A percentile compares a stretch with the other conserved stretches of the same genome.
Conservation (phyloP, 2,888 invertebrate genomes). For the Acronicta aceris region DNA sequence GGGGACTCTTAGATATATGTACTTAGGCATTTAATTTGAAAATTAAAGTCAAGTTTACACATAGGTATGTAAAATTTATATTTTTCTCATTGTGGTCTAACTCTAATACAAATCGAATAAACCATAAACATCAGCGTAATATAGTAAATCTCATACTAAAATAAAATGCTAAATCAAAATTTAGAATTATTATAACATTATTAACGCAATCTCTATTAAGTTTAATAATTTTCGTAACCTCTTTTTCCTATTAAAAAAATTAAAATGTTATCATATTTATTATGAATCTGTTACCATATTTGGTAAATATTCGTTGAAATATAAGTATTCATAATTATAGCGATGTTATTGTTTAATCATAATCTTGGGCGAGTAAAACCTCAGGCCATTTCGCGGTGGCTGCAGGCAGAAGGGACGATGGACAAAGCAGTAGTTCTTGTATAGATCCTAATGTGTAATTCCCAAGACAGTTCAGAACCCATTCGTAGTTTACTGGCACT, state of each 20-base stretch:
- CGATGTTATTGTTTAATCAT: constrained; percentile 47
- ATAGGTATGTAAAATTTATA: constrained; percentile 34
- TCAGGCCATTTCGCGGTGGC: constrained; percentile 71
- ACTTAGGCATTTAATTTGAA: background rate
- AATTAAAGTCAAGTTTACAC: background rate
- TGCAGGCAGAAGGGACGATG: constrained; percentile 68
- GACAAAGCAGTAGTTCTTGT: constrained; percentile 76
- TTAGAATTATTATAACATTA: constrained; percentile 15
- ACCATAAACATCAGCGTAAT: constrained; percentile 6
- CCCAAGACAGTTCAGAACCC: constrained; percentile 85
- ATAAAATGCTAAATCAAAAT: constrained; percentile 2
- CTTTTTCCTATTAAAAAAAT: background rate
- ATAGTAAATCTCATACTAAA: constrained; percentile 24
- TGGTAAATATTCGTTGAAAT: constrained; percentile 9
- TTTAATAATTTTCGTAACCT: constrained; percentile 1
- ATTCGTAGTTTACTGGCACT: constrained; percentile 84
- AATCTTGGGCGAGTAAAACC: constrained; percentile 65
- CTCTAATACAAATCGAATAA: constrained; percentile 22
- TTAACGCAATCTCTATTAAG: constrained; percentile 20
- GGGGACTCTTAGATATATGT: no score
- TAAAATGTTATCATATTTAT: constrained; percentile 15
- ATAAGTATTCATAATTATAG: background rate
- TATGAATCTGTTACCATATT: constrained; percentile 8
- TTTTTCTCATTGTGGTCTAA: constrained; percentile 26
- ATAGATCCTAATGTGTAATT: constrained; percentile 73